A percentile compares a stretch with the other conserved stretches of the same genome.
These are phyloP conservation scores for Erythrolamprus reginae DNA, from an alignment of 2,113 vertebrate genomes.

Conservation along the genomic window DNA sequence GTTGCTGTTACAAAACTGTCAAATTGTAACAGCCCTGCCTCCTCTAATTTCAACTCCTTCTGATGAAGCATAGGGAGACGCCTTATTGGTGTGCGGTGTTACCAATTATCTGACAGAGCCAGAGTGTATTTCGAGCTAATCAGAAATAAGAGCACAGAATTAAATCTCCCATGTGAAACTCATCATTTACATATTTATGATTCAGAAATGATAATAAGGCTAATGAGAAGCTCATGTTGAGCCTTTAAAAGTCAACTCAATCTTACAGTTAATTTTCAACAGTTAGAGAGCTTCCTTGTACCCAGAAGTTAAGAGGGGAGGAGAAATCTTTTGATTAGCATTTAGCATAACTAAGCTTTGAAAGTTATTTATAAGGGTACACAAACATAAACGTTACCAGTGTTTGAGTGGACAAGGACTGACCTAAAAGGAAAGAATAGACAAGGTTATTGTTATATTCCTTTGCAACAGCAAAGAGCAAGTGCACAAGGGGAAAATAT, in stretches of 20 bases:
- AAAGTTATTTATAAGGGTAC: slow-evolving; percentile 49
- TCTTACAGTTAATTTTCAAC: slow-evolving; percentile 72
- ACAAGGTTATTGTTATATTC: slow-evolving; percentile 22
- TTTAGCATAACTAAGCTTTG: slow-evolving; percentile 68
- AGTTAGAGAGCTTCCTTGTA: slow-evolving; percentile 60
- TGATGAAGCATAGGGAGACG: slow-evolving; percentile 77
- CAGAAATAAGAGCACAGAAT: slow-evolving; percentile 81
- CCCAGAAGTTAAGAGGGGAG: slow-evolving; percentile 31
- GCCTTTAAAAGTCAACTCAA: slow-evolving; percentile 73
- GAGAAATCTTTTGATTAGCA: slow-evolving; percentile 61
- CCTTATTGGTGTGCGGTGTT: slow-evolving; percentile 80
- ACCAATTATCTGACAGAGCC: slow-evolving; percentile 82
- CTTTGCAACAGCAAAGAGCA: background rate
- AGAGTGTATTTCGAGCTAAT: slow-evolving; percentile 80
- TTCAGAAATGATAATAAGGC: slow-evolving; percentile 82
- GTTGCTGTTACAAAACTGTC: slow-evolving; percentile 75
- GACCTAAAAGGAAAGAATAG: background rate
- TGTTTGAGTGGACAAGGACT: slow-evolving; percentile 5
- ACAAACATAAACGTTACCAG: background rate
- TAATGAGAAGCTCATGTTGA: slow-evolving; percentile 77
- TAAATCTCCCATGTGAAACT: slow-evolving; percentile 78
- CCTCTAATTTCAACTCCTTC: slow-evolving; percentile 68
- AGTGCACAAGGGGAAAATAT: background rate
- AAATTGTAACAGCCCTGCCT: slow-evolving; percentile 69
- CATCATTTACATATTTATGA: slow-evolving; percentile 90